phyloP scores from a whole-genome alignment of 2,113 vertebrate species.

The Trematomus loennbergii region DNA sequence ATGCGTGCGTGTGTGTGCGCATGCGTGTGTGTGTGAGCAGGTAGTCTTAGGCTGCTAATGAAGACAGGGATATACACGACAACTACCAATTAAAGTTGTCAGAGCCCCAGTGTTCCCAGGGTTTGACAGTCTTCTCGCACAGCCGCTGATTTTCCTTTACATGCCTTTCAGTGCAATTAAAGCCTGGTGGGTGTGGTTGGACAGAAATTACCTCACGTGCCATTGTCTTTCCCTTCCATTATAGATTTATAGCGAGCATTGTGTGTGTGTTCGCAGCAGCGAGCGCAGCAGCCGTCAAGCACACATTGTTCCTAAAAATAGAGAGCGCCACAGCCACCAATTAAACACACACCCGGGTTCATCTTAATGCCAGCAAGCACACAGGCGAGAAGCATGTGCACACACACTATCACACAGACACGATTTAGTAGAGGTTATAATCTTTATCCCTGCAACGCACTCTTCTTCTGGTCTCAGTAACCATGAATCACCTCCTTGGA shows the following conservation, averaged over 20 bases:
- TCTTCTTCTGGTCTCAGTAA: conserved; percentile 8
- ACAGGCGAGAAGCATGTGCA: background rate
- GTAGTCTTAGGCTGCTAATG: conserved; percentile 75
- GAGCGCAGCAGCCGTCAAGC: conserved; percentile 15
- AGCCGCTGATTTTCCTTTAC: conserved; percentile 62
- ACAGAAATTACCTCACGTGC: conserved; percentile 61
- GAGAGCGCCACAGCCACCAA: conserved; percentile 42
- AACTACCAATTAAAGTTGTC: conserved; percentile 83
- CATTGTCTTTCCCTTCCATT: conserved; percentile 62
- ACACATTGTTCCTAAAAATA: conserved; percentile 7
- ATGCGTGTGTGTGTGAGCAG: conserved; percentile 60
- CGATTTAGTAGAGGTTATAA: conserved; percentile 50
- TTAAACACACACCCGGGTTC: conserved; percentile 58
- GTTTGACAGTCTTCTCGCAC: conserved; percentile 64
- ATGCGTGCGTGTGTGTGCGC: background rate
- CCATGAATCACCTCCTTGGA: conserved; percentile 51
- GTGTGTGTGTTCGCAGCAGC: conserved; percentile 35
- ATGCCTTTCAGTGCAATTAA: conserved; percentile 66
- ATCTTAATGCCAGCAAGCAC: conserved; percentile 23
- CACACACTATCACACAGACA: conserved; percentile 18
- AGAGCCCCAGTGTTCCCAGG: conserved; percentile 56
- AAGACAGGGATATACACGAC: conserved; percentile 79
- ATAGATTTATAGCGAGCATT: conserved; percentile 45
- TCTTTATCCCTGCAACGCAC: conserved; percentile 40
- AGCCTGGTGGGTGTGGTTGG: conserved; percentile 67